These are phyloP conservation scores for Tachuris rubrigastra DNA, from an alignment of 2,113 vertebrate species.

Conservation along the genomic window DNA sequence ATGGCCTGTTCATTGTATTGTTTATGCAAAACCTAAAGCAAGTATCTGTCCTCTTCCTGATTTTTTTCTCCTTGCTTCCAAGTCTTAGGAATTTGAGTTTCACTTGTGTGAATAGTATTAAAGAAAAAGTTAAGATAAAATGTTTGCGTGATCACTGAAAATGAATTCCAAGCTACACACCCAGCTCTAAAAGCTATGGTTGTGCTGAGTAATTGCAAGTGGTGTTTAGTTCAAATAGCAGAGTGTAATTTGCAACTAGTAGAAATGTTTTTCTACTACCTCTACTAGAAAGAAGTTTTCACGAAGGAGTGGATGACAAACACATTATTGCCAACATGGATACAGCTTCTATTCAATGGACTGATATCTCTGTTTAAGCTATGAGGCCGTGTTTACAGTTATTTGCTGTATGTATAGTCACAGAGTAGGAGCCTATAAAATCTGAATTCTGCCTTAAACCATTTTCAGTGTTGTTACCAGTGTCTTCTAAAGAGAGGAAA, in stretches of 20 bases:
- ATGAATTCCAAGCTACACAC: neutral
- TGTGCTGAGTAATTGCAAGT: neutral
- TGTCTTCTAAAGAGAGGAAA: neutral
- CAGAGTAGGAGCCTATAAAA: neutral
- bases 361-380: neutral
- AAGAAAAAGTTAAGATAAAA: neutral
- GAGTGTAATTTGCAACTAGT: neutral
- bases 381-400: neutral
- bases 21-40: neutral
- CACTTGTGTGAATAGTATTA: neutral
- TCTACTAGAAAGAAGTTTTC: no score
- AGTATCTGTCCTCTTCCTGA: neutral
- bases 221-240: neutral
- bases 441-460: neutral
- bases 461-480: neutral
- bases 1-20: neutral
- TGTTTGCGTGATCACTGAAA: neutral
- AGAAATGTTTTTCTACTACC: neutral
- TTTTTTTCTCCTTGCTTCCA: neutral
- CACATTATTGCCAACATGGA: neutral
- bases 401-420: neutral
- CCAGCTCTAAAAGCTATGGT: neutral
- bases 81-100: neutral
- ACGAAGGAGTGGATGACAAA: neutral
- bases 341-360: neutral